A percentile compares a stretch with the other conserved stretches of the same genome.
phyloP scores from a whole-genome alignment of 1,140 invertebrate genomes.

The Pogonomyrmex barbatus region DNA sequence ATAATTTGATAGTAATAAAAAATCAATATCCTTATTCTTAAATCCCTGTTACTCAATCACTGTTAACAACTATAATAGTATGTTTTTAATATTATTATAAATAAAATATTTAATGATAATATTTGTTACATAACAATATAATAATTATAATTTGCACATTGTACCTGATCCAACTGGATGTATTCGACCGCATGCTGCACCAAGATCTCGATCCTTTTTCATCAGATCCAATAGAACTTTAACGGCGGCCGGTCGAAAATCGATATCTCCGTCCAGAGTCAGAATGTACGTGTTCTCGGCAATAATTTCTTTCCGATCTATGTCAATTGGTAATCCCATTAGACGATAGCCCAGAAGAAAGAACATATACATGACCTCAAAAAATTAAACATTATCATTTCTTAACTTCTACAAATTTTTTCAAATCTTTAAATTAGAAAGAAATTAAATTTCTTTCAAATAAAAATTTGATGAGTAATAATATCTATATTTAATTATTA shows the following conservation, averaged over 20 bases:
- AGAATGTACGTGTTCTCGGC: constrained; percentile 96
- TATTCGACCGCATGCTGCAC: constrained; percentile 96
- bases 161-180: constrained; percentile 94
- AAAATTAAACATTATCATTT: constrained; percentile 33
- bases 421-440: too few species aligned
- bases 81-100: constrained; percentile 23
- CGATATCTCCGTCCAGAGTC: constrained; percentile 97
- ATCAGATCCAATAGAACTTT: constrained; percentile 95
- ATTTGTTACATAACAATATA: not conserved
- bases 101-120: constrained; percentile 7
- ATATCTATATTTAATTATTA: not conserved
- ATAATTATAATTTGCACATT: not conserved
- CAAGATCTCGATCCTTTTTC: constrained; percentile 95
- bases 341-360: constrained; percentile 94
- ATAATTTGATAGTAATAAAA: not conserved
- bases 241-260: constrained; percentile 95
- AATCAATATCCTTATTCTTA: not conserved
- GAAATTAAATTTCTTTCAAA: constrained; percentile 1
- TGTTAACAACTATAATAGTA: not conserved
- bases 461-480: not conserved
- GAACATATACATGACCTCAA: constrained; percentile 97
- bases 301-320: constrained; percentile 90
- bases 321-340: constrained; percentile 90
- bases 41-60: not conserved
- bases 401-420: not conserved